Evolutionary conservation across 2,888 invertebrate genomes (phyloP), one percentile per base, ranked within the genome.

Genomic region (Diadegma fenestrale): DNA sequence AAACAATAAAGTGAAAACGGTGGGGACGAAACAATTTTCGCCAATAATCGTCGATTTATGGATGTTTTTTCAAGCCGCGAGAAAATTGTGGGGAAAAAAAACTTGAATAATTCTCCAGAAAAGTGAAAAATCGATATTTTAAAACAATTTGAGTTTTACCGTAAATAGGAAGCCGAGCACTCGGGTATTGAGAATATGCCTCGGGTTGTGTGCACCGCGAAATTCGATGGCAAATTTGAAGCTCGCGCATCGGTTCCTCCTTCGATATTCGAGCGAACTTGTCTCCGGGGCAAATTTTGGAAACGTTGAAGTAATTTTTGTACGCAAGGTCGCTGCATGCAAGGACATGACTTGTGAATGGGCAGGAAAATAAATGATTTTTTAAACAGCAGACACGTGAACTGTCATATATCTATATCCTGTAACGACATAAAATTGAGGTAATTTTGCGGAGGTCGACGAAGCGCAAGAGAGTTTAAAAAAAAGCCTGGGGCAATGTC

Each of bases 161-260:
- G 37, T 41, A 33, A 77, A 66, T 37, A 33, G 19, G 64, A 37
- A 48, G 58, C 1, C 33, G 61, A 63, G 45, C 51, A 43, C 17
- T 12, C 33, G 26, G 37, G 45, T 19, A 51, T 76, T 22, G 37
- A 26, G 12, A 45, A 30, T 4, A 51, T 43, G 71, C 71, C 71
- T 71, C 33, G 61, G 66, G 63, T 58, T 72, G 63, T 51, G 71
- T 51, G 71, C 71, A 71, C 45, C 79, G 48, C 8, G 63, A 48
- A 79, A 79, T 79, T 79, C 22, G 54, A 73, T 69, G 63, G 37
- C 54, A 61, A 71, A 45, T 63, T 68, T 64, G 26, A 82, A 66
- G 77, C 48, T 79, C 63, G 77, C 58, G 61, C 69, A 48, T 79
- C 26, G 48, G 71, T 37, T 81, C 33, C 78, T 30, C 72, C 58